phyloP scores from a whole-genome alignment of 2,797 vertebrate species.

The Carduelis carduelis region DNA sequence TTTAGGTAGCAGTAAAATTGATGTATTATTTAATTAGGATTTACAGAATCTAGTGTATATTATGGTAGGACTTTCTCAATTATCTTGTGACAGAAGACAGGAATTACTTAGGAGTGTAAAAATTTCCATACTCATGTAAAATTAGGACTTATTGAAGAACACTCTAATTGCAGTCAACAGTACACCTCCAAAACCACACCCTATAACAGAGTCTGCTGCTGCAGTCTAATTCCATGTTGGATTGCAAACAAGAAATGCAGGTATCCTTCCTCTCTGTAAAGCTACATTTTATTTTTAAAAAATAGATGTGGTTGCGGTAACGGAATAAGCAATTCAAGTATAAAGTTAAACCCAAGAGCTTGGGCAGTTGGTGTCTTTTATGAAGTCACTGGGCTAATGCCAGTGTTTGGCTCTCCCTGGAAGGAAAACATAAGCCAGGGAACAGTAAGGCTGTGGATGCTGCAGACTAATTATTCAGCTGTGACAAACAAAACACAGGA shows the following conservation, averaged over 20 bases:
- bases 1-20: neutral
- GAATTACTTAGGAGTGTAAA: neutral
- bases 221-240: neutral
- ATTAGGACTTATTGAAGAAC: neutral
- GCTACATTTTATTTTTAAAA: neutral
- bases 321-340: neutral
- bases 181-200: neutral
- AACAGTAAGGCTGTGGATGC: neutral
- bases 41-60: neutral
- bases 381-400: neutral
- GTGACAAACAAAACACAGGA: neutral
- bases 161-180: neutral
- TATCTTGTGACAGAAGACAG: neutral
- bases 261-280: neutral
- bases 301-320: neutral
- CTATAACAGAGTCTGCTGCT: neutral
- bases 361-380: neutral
- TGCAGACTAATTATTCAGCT: neutral
- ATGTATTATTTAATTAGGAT: neutral
- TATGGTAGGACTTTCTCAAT: neutral
- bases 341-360: neutral
- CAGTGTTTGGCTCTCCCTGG: neutral
- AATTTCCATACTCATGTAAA: neutral
- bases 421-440: neutral
- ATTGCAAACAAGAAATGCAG: neutral